Percentiles rank a stretch among this genome's conserved stretches.
phyloP scores from a whole-genome alignment of 2,888 invertebrate genomes.

The Drymonia ruficornis region DNA sequence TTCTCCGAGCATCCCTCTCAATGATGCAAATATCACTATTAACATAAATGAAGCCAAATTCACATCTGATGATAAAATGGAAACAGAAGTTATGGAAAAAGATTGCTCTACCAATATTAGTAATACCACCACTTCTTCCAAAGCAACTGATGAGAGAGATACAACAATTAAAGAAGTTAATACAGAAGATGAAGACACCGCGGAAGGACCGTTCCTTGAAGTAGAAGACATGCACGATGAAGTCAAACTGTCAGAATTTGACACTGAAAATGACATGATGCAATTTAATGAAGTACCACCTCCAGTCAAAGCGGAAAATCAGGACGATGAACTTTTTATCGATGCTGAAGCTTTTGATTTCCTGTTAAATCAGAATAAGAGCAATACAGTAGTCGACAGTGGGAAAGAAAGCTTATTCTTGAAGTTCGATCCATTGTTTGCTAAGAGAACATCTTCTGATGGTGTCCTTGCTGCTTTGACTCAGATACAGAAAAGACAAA shows the following conservation, averaged over 20 bases:
- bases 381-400: conserved; percentile 65
- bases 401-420: conserved; percentile 79
- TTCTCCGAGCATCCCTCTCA: conserved; percentile 27
- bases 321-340: conserved; percentile 72
- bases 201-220: conserved; percentile 76
- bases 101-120: conserved; percentile 44
- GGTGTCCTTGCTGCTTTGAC: conserved; percentile 62
- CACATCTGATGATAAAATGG: conserved; percentile 35
- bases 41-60: conserved; percentile 14
- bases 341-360: conserved; percentile 78
- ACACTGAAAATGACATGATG: conserved; percentile 57
- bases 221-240: conserved; percentile 51
- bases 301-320: conserved; percentile 52
- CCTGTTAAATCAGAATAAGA: conserved; percentile 71
- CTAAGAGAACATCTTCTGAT: conserved; percentile 67
- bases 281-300: conserved; percentile 56
- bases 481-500: conserved; percentile 61
- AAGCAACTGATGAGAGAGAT: conserved; percentile 54
- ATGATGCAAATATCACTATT: conserved; percentile 12
- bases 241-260: conserved; percentile 50
- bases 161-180: conserved; percentile 60
- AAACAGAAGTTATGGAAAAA: conserved; percentile 45
- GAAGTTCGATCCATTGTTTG: conserved; percentile 78
- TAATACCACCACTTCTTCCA: conserved; percentile 54
- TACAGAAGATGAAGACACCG: conserved; percentile 77